A percentile compares a stretch with the other conserved stretches of the same genome.
Evolutionary conservation across 1,140 invertebrate genomes (phyloP).

Genomic region (Pseudomyrmex sp.): DNA sequence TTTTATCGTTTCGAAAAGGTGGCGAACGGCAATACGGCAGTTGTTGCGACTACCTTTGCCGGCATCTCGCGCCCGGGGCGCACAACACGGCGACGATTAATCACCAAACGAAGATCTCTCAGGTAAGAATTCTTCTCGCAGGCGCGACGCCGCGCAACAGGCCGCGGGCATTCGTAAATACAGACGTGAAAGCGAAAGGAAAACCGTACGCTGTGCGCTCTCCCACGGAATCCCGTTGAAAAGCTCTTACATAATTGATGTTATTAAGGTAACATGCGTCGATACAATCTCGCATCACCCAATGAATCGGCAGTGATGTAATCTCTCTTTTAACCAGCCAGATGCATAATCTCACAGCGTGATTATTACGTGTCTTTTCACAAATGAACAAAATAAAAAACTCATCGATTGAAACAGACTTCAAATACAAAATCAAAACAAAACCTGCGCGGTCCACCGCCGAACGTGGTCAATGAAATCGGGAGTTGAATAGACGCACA

Average conservation of each 20-base stretch:
- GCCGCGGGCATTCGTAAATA: neutral
- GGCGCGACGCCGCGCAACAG: slow-evolving; percentile 2
- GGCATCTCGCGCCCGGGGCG: slow-evolving; percentile 3
- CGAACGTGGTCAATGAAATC: too few species aligned
- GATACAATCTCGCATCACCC: neutral
- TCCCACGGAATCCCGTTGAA: slow-evolving; percentile 10
- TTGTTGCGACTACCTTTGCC: slow-evolving; percentile 24
- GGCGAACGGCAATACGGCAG: neutral
- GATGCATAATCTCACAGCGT: too few species aligned
- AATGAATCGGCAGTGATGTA: neutral
- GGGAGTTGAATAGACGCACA: too few species aligned
- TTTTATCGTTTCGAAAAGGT: slow-evolving; percentile 42
- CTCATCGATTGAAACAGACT: too few species aligned
- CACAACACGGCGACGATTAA: slow-evolving; percentile 57
- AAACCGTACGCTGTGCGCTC: slow-evolving; percentile 8
- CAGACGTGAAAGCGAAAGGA: slow-evolving; percentile 50
- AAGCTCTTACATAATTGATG: neutral
- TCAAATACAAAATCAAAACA: too few species aligned
- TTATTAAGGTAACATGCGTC: neutral
- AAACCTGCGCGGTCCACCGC: too few species aligned
- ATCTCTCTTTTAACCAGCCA: neutral
- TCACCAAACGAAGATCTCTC: slow-evolving; percentile 49
- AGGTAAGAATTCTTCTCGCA: slow-evolving; percentile 10
- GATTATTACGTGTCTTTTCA: too few species aligned
- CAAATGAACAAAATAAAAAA: too few species aligned